Evolutionary conservation across 2,113 vertebrate genomes (phyloP), one percentile per base, ranked within the genome.

Genomic region (Empidonax alnorum): DNA sequence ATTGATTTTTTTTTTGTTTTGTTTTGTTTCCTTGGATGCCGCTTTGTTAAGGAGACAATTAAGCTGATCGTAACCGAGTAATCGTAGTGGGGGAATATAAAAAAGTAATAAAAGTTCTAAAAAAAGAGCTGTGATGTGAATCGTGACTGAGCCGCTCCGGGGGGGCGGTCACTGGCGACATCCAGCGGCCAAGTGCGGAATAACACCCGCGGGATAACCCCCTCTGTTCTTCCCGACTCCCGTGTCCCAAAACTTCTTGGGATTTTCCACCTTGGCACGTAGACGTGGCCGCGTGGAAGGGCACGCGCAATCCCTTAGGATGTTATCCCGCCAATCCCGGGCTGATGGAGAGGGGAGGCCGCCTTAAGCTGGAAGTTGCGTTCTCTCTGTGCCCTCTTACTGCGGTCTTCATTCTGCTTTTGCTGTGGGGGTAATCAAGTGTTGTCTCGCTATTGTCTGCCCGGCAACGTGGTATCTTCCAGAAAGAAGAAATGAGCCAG

Each of bases 231-330:
- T 19, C 5, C 4, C 7, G 30, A 3, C 21, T 2, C 18, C 13
- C 7, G 7, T 1, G 23, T 10, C 2, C 30, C 58, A 1, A 10
- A 12, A 12, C 18, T 12, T 1, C 11, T 6, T 0, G 3, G 21
- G 3, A 2, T 62, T 84, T 76, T 21, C 30, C 50, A 14, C 31
- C 62, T 41, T 10, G 23, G 39, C 44, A 3, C 3, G 21, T 8
- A 1, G 14, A 1, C 18, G 22, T 4, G 59, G 8, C 68, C 30
- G 14, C 14, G 35, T 7, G 58, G 3, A 76, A n/a, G 28, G 21
- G 7, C 16, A 2, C 0, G 0, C 55, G 53, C 25, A 2, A 10
- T 22, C 12, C 77, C 74, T 78, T 13, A 0, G 22, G 6, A 20
- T 39, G 72, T 27, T 62, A 31, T 27, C 31, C 47, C 1, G 0